These are phyloP conservation scores for Mormyrus lacerda DNA, from an alignment of 2,113 vertebrate genomes.

Conservation along the genomic window DNA sequence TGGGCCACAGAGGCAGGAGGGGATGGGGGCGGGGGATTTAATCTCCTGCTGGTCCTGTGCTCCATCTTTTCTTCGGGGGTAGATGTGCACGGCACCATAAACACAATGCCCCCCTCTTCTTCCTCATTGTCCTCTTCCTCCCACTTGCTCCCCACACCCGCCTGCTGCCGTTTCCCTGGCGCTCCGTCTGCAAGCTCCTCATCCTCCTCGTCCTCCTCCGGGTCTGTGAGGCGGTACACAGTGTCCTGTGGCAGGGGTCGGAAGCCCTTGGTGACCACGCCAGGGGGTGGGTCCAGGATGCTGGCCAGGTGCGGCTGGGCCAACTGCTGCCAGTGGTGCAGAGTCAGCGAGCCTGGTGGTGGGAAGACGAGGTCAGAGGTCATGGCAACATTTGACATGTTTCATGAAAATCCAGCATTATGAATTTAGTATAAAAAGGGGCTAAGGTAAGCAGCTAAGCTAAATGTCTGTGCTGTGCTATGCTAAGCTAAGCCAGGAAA, in stretches of 20 bases:
- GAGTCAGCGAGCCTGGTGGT: conserved; percentile 82
- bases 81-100: conserved; percentile 52
- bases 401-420: neutral
- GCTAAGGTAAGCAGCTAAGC: neutral
- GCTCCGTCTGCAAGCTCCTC: conserved; percentile 24
- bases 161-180: conserved; percentile 25
- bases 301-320: conserved; percentile 89
- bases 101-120: conserved; percentile 58
- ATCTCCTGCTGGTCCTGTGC: conserved; percentile 26
- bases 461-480: neutral
- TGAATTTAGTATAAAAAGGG: neutral
- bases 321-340: conserved; percentile 96
- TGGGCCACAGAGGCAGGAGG: conserved; percentile 30
- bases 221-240: conserved; percentile 75
- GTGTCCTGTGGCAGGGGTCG: conserved; percentile 69
- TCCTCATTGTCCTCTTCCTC: conserved; percentile 32
- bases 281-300: conserved; percentile 87
- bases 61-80: conserved; percentile 13
- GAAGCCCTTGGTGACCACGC: conserved; percentile 92
- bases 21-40: neutral
- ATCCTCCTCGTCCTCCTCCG: conserved; percentile 82
- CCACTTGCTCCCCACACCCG: neutral
- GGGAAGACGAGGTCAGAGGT: neutral
- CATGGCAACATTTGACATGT: neutral
- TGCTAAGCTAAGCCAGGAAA: neutral